Evolutionary conservation across 2,797 vertebrate genomes (phyloP).

Genomic region (Pipistrellus pipistrellus): DNA sequence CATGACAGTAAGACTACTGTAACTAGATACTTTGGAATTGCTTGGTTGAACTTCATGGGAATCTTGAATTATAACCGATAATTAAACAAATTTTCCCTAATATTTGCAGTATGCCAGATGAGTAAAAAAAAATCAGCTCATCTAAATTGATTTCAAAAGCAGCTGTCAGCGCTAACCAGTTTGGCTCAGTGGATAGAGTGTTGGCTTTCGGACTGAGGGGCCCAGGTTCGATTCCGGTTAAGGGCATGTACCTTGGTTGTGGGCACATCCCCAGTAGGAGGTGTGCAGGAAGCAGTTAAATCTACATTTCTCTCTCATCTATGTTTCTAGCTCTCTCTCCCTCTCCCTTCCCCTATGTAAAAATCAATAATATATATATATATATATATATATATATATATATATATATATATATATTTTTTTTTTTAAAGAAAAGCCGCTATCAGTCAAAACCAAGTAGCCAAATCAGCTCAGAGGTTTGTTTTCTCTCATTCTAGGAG

Average conservation of each 20-base stretch:
- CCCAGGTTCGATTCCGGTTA: no score
- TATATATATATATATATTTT: no score
- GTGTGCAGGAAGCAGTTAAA: no score
- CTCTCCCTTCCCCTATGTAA: no score
- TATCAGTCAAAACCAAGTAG: conserved; percentile 8
- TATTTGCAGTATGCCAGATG: not conserved
- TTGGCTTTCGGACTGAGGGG: no score
- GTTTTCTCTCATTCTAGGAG: not conserved
- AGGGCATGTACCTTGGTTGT: no score
- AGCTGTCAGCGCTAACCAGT: not conserved
- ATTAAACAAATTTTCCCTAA: not conserved
- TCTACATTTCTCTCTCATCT: no score
- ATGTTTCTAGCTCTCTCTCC: no score
- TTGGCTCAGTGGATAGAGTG: no score
- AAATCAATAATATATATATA: no score
- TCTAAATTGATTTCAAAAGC: not conserved
- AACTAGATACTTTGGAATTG: not conserved
- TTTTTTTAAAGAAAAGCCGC: not conserved
- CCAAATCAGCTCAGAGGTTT: not conserved
- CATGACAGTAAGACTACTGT: not conserved
- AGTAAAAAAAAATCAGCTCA: not conserved
- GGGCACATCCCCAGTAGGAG: no score
- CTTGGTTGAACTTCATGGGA: not conserved
- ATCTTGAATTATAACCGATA: not conserved
- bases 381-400: no score